These are phyloP conservation scores for Gulo gulo DNA, from an alignment of 2,113 vertebrate genomes.

Conservation along the genomic window DNA sequence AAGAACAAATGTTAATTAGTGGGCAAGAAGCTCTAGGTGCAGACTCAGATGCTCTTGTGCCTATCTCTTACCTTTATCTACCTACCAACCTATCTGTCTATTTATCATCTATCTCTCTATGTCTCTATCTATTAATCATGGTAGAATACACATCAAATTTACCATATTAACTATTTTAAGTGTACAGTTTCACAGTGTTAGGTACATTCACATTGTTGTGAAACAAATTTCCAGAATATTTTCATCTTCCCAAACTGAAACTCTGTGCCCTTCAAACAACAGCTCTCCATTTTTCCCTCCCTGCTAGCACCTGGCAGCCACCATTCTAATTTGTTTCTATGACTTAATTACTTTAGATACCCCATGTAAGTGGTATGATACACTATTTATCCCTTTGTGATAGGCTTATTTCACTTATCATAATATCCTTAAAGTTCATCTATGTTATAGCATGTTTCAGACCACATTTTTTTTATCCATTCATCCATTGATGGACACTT, in stretches of 20 bases:
- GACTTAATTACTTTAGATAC: neutral
- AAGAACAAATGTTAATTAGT: neutral
- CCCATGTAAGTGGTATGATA: neutral
- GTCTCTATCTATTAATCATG: neutral
- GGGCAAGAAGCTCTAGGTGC: neutral
- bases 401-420: neutral
- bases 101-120: neutral
- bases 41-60: neutral
- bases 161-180: neutral
- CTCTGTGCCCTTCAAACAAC: neutral
- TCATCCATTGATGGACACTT: neutral
- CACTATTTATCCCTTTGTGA: neutral
- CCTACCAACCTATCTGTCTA: neutral
- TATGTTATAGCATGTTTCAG: neutral
- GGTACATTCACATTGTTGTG: neutral
- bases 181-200: neutral
- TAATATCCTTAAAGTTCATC: neutral
- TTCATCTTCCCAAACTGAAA: neutral
- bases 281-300: neutral
- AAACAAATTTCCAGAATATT: neutral
- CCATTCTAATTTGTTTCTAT: neutral
- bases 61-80: neutral
- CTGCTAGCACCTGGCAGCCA: neutral
- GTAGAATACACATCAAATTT: neutral
- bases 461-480: neutral